These are phyloP conservation scores for Lagopus leucura DNA, from an alignment of 2,113 vertebrate species.

Conservation along the genomic window DNA sequence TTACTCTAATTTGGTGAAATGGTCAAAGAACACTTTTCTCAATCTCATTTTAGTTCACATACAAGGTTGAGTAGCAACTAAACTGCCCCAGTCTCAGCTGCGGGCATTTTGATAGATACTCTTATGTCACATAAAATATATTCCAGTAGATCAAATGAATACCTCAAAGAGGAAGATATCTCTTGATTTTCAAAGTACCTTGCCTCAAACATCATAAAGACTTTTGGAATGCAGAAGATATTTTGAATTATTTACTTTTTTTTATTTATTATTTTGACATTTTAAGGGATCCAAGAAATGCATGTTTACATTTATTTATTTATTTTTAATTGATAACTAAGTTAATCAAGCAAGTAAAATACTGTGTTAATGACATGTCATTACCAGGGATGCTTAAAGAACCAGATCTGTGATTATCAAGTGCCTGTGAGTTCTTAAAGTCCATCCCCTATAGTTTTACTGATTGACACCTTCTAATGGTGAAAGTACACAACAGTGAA, in stretches of 20 bases:
- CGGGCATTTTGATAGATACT: not conserved
- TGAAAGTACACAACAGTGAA: not conserved
- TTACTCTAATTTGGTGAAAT: not conserved
- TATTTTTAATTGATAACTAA: not conserved
- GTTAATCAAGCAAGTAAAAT: not conserved
- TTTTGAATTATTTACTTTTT: not conserved
- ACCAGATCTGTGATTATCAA: not conserved
- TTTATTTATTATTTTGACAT: not conserved
- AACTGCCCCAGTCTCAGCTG: not conserved
- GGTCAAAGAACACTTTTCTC: not conserved
- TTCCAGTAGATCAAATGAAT: not conserved
- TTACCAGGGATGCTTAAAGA: not conserved
- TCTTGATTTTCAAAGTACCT: not conserved
- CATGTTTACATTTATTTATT: not conserved
- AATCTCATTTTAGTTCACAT: not conserved
- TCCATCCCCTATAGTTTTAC: not conserved
- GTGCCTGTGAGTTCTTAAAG: not conserved
- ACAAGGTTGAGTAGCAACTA: not conserved
- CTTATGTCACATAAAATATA: not conserved
- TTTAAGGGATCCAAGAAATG: not conserved
- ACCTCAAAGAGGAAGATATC: not conserved
- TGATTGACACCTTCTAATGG: not conserved
- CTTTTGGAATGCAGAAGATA: not conserved
- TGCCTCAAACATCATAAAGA: not conserved
- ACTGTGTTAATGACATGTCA: not conserved